Conservation (phyloP, 2,888 invertebrate species). For the Hanleya hanleyi region DNA sequence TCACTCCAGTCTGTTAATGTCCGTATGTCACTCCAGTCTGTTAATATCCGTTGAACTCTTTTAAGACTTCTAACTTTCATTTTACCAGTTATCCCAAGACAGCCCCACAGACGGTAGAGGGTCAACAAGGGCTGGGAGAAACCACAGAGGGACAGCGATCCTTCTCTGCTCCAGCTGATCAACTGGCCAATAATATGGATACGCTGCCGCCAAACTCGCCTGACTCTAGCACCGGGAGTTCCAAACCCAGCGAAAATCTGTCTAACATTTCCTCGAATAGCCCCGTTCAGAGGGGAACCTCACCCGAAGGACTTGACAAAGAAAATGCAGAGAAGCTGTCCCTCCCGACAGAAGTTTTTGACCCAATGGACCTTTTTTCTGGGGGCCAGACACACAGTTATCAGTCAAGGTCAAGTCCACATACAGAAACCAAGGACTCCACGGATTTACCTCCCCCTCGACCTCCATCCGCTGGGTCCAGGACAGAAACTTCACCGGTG, state of each 20-base stretch:
- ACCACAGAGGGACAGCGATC: slow-evolving; percentile 41
- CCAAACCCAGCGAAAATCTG: slow-evolving; percentile 51
- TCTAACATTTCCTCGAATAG: slow-evolving; percentile 63
- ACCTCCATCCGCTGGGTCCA: slow-evolving; percentile 40
- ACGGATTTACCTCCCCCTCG: slow-evolving; percentile 33
- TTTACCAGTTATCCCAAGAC: slow-evolving; percentile 59
- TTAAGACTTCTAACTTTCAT: too few relatives aligned
- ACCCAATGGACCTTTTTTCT: slow-evolving; percentile 60
- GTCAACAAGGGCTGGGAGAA: slow-evolving; percentile 48
- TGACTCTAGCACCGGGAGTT: slow-evolving; percentile 56
- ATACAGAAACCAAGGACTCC: slow-evolving; percentile 12
- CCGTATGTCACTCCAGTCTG: too few relatives aligned
- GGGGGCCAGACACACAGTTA: slow-evolving; percentile 27
- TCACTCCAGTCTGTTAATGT: too few relatives aligned
- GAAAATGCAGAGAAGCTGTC: slow-evolving; percentile 17
- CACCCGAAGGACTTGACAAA: slow-evolving; percentile 26
- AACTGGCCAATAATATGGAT: slow-evolving; percentile 34
- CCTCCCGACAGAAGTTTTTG: slow-evolving; percentile 53
- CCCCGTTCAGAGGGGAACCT: slow-evolving; percentile 33
- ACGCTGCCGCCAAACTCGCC: slow-evolving; percentile 40
- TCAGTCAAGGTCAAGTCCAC: not conserved
- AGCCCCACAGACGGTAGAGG: slow-evolving; percentile 58
- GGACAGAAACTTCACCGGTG: not conserved
- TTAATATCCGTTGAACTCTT: too few relatives aligned
- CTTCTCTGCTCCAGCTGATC: slow-evolving; percentile 57